Conservation (phyloP, 2,113 vertebrate genomes). For the Paratilapia polleni region DNA sequence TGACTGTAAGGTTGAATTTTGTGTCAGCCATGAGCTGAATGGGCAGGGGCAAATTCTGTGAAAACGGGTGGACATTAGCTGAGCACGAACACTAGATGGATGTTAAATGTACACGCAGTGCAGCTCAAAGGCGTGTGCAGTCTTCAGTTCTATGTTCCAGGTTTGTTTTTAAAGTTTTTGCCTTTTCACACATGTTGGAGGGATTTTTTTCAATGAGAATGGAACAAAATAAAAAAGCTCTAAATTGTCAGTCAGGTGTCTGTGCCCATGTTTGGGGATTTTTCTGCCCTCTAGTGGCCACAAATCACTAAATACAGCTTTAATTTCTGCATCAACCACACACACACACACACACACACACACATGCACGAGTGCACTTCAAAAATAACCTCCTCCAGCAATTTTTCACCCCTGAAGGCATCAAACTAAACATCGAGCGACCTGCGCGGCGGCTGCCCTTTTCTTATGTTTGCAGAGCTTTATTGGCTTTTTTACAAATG, state of each 20-base stretch:
- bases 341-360: neutral
- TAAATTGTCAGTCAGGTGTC: accelerated
- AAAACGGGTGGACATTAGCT: too few species aligned
- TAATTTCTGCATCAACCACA: neutral
- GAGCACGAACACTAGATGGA: neutral
- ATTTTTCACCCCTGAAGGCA: neutral
- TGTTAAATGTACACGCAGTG: neutral
- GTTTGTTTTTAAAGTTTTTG: neutral
- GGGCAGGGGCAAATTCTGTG: neutral
- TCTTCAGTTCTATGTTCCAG: accelerated
- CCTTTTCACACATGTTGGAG: neutral
- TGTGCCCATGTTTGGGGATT: accelerated
- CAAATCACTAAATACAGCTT: neutral
- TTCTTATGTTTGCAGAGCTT: constrained; percentile 29
- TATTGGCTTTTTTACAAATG: constrained; percentile 51
- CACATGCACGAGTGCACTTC: neutral
- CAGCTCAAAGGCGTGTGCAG: neutral
- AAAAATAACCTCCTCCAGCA: neutral
- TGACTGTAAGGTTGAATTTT: too few species aligned
- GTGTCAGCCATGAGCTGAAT: too few species aligned
- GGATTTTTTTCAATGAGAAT: neutral
- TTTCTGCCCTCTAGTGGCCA: constrained; percentile 14
- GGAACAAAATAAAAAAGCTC: neutral
- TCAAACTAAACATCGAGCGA: neutral
- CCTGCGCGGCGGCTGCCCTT: too few species aligned